Percentiles rank a stretch among this genome's conserved stretches.
phyloP scores from a whole-genome alignment of 92 coral and sea anemone species.

The Actinostola sp. region DNA sequence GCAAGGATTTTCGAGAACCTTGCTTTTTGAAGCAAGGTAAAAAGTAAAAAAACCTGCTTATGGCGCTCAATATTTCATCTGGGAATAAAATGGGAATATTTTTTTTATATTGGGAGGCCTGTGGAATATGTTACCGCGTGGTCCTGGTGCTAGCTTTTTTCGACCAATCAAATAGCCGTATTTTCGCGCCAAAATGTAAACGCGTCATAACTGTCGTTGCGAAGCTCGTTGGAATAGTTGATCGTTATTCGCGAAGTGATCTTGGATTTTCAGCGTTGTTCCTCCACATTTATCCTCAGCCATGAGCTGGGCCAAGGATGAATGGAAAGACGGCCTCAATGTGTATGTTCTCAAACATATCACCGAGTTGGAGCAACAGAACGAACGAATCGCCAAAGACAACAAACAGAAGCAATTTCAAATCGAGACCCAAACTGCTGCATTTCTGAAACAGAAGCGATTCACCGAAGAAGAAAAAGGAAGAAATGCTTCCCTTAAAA shows the following conservation, averaged over 20 bases:
- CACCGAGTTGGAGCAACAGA: constrained; percentile 73
- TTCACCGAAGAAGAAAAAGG: constrained; percentile 79
- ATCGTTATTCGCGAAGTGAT: background rate
- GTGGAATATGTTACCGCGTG: too few relatives aligned
- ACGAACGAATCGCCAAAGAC: constrained; percentile 81
- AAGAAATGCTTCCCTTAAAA: constrained; percentile 48
- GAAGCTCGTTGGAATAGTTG: background rate
- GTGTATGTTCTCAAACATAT: constrained; percentile 75
- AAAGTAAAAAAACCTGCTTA: too few relatives aligned
- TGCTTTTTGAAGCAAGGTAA: too few relatives aligned
- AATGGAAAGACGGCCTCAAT: constrained; percentile 85
- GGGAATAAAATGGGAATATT: too few relatives aligned
- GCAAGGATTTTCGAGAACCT: too few relatives aligned
- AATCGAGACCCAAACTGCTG: constrained; percentile 76
- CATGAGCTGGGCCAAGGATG: constrained; percentile 98
- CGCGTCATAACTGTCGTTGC: constrained; percentile 15
- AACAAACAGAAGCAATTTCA: constrained; percentile 87
- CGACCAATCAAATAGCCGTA: constrained; percentile 31
- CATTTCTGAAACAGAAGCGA: constrained; percentile 81
- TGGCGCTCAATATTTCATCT: too few relatives aligned
- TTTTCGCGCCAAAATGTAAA: constrained; percentile 39
- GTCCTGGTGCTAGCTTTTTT: too few relatives aligned
- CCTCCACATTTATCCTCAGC: constrained; percentile 23
- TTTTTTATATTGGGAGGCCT: too few relatives aligned
- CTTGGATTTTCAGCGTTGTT: background rate